phyloP scores from a whole-genome alignment of 2,113 vertebrate species.

The Amazona vittata region DNA sequence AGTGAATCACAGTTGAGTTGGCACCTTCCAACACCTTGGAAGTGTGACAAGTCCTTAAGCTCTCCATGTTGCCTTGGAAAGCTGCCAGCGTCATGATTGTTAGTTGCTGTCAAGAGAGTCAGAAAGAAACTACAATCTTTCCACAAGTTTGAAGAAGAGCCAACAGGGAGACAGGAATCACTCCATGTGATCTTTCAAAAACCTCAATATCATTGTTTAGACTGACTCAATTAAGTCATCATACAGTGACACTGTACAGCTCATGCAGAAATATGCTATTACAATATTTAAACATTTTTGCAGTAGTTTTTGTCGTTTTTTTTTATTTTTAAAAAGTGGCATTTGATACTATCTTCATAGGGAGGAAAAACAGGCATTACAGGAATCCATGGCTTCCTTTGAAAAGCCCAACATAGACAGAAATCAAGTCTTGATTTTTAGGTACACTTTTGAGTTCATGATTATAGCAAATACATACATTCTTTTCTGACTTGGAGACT shows the following conservation, averaged over 20 bases:
- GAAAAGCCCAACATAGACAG: not conserved
- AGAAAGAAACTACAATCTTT: not conserved
- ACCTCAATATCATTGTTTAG: not conserved
- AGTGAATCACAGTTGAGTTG: slow-evolving; percentile 41
- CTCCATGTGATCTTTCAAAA: not conserved
- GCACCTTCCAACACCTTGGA: not conserved
- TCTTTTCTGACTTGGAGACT: not conserved
- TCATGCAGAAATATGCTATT: not conserved
- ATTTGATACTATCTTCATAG: not conserved
- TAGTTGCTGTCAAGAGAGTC: not conserved
- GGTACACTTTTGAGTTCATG: not conserved
- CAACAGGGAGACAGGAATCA: not conserved
- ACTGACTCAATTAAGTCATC: not conserved
- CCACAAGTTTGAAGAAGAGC: not conserved
- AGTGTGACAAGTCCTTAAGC: not conserved
- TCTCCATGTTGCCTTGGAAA: not conserved
- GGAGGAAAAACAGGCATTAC: not conserved
- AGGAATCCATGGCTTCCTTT: not conserved
- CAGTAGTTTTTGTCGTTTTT: not conserved
- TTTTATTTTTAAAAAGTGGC: not conserved
- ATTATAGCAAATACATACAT: not conserved
- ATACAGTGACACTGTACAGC: fast-evolving
- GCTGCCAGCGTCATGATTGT: not conserved
- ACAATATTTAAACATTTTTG: not conserved
- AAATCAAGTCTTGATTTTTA: not conserved